Evolutionary conservation across 2,797 vertebrate genomes (phyloP), one percentile per base, ranked within the genome.

Genomic region (Gymnothorax javanicus): DNA sequence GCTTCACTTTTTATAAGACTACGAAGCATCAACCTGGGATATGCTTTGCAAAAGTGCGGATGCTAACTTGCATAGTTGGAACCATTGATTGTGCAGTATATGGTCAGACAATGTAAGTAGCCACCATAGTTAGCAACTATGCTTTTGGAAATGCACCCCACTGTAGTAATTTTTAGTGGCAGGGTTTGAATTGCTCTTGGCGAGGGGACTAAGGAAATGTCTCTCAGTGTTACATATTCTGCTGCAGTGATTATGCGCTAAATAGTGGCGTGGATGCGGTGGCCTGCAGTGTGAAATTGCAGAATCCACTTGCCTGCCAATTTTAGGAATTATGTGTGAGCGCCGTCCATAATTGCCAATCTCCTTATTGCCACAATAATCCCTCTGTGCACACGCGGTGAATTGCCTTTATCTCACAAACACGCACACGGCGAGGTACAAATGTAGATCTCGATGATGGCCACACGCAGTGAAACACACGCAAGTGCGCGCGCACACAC

Each of bases 191-290:
- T 13, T 77, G 33, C 13, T 33, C 73, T 77, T 77, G 73, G 13
- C 73, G 13, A 77, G 20, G 33, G 73, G 43, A 33, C 7, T 73
- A 27, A 73, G 69, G n/a, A 33, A 27, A 43, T 73, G 69, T 7
- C 20, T 57, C 4, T 83, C 50, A 84, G 25, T 84, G 33, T 50
- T 64, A 3, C 12, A 27, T 23, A 17, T 17, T n/a, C 69, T 75
- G 50, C 84, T 75, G 50, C 33, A 9, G 58, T 73, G 50, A 79
- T 77, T 77, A 27, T 86, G 54, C 59, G 23, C 25, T 43, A 58
- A 86, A 60, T 86, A 86, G 56, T 86, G 25, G 71, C n/a, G 33
- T 62, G 20, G n/a, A 62, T 84, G 60, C 71, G 2, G 56, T 50
- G 71, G 85, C 7, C 20, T 77, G 33, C 33, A 43, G 33, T 43